phyloP scores from a whole-genome alignment of 2,113 vertebrate genomes.

The Blennius ocellaris region DNA sequence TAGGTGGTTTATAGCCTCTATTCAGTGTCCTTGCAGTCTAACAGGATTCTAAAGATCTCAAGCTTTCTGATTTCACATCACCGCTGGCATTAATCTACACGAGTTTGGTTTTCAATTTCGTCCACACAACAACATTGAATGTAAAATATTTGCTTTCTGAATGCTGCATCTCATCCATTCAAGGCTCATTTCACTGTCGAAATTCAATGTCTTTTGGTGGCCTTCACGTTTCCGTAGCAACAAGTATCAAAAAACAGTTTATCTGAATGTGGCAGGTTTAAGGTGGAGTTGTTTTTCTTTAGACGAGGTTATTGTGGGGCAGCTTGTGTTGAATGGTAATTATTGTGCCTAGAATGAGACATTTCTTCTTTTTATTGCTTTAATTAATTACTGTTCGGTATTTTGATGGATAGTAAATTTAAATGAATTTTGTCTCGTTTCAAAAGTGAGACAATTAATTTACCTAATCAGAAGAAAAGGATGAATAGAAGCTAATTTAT shows the following conservation, averaged over 20 bases:
- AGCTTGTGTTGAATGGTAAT: neutral
- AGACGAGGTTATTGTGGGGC: neutral
- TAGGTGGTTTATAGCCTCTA: neutral
- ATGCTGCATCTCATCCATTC: neutral
- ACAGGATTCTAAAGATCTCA: conserved; percentile 17
- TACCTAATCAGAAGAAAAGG: no score
- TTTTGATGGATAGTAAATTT: no score
- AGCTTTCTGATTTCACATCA: neutral
- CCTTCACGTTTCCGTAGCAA: neutral
- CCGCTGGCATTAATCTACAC: no score
- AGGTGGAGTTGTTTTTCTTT: neutral
- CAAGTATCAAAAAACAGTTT: neutral
- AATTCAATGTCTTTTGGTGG: neutral
- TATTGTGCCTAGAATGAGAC: neutral
- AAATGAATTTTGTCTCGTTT: no score
- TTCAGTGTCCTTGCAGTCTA: neutral
- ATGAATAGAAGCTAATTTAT: no score
- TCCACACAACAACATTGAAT: neutral
- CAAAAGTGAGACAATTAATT: no score
- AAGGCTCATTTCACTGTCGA: neutral
- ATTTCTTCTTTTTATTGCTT: neutral
- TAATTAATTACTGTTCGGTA: no score
- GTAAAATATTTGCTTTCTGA: neutral
- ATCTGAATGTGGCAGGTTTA: neutral
- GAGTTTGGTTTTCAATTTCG: no score